Percentiles rank a stretch among this genome's conserved stretches.
Evolutionary conservation across 2,888 invertebrate genomes (phyloP).

Genomic region (Lithophane leautieri): DNA sequence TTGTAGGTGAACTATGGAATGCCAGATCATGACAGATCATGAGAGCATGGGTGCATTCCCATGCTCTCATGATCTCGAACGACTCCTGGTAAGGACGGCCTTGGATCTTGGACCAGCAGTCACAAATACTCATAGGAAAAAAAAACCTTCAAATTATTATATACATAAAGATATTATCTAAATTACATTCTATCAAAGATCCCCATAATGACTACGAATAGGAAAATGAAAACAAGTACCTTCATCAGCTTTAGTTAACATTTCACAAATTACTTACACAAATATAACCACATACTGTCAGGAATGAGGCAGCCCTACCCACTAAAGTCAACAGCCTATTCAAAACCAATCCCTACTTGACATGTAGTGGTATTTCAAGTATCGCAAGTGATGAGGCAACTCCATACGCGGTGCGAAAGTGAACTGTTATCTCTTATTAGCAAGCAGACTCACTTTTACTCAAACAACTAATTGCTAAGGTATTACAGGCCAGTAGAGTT

Average conservation of each 20-base stretch:
- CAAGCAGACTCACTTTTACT: constrained; percentile 63
- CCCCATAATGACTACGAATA: background rate
- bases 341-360: constrained; percentile 39
- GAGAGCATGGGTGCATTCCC: too few species aligned
- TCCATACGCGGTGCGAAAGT: constrained; percentile 62
- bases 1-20: constrained; percentile 15
- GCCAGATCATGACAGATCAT: too few species aligned
- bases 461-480: constrained; percentile 53
- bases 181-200: background rate
- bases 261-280: constrained; percentile 3
- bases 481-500: constrained; percentile 25
- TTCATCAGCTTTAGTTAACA: background rate
- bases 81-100: background rate
- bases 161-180: too few species aligned
- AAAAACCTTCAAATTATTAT: too few species aligned
- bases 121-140: background rate
- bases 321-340: constrained; percentile 29
- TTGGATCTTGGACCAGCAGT: background rate
- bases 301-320: constrained; percentile 46
- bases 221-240: background rate
- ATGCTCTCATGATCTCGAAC: constrained; percentile 7
- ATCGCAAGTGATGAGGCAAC: constrained; percentile 36
- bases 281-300: background rate
- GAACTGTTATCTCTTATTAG: constrained; percentile 59
- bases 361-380: constrained; percentile 54